Percentiles rank a stretch among this genome's conserved stretches.
Conservation (phyloP, 1,140 invertebrate genomes). For the Caenorhabditis brenneri region DNA sequence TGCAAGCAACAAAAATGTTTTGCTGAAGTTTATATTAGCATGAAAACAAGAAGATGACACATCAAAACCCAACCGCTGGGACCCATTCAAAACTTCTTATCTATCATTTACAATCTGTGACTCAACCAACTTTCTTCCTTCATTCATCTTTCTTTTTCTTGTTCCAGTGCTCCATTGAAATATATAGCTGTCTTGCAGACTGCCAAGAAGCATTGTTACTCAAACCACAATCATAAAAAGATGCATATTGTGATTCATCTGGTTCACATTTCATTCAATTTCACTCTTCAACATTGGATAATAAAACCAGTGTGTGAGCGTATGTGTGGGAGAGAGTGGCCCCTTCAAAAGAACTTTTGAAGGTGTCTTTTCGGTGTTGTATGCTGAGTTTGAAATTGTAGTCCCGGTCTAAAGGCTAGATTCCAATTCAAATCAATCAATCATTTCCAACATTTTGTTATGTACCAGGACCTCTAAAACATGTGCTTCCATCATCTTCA, state of each 20-base stretch:
- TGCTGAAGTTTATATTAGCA: not conserved
- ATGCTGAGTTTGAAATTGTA: not conserved
- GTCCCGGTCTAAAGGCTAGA: not conserved
- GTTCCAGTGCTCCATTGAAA: not conserved
- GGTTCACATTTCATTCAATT: slow-evolving; percentile 35
- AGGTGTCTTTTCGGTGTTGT: not conserved
- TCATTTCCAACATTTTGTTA: slow-evolving; percentile 7
- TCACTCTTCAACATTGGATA: slow-evolving; percentile 5
- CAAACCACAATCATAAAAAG: slow-evolving; percentile 31
- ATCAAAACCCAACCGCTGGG: not conserved
- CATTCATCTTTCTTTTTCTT: not conserved
- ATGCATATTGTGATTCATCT: slow-evolving; percentile 26
- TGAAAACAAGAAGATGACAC: not conserved
- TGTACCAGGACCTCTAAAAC: not conserved
- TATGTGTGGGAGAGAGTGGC: not conserved
- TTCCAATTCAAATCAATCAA: not conserved
- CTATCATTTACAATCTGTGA: slow-evolving; percentile 18
- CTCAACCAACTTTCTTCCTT: not conserved
- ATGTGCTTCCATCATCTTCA: not conserved
- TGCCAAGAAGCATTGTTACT: slow-evolving; percentile 18
- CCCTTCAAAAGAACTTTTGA: not conserved
- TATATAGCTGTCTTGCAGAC: not conserved
- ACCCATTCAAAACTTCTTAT: slow-evolving; percentile 26
- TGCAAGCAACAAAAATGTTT: not conserved
- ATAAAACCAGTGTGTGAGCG: slow-evolving; percentile 22